Percentiles rank a stretch among this genome's conserved stretches.
These are phyloP conservation scores for Anoplius nigerrimus DNA, from an alignment of 2,888 invertebrate species.

Conservation along the genomic window DNA sequence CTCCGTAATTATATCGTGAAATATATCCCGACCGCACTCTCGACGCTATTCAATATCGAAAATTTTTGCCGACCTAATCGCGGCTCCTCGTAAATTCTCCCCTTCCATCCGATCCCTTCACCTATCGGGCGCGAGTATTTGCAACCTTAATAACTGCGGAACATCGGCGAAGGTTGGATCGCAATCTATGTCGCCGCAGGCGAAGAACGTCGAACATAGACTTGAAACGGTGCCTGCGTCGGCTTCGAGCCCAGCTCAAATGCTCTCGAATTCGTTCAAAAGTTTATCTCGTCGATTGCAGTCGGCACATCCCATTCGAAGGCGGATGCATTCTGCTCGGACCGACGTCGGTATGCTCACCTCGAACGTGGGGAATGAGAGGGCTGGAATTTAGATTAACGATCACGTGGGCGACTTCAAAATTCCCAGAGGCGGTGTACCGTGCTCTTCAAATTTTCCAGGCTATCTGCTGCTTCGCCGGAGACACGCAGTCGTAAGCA, in stretches of 20 bases:
- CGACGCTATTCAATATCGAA: no score
- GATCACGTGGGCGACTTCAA: slow-evolving; percentile 52
- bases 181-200: no score
- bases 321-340: slow-evolving; percentile 47
- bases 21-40: no score
- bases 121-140: background rate
- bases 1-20: no score
- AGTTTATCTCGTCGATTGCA: background rate
- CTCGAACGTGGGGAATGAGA: slow-evolving; percentile 37
- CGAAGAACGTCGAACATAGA: no score
- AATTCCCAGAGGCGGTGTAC: slow-evolving; percentile 35
- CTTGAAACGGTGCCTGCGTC: no score
- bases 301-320: background rate
- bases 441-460: slow-evolving; percentile 23
- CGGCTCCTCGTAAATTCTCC: background rate
- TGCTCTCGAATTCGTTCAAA: slow-evolving; percentile 16
- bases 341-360: slow-evolving; percentile 41
- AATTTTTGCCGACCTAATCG: background rate
- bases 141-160: background rate
- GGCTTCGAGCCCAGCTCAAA: background rate
- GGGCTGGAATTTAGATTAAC: slow-evolving; percentile 54
- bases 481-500: no score
- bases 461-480: no score
- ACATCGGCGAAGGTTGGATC: no score
- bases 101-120: background rate